These are phyloP conservation scores for Ferdinandea cuprea DNA, from an alignment of 2,888 invertebrate species.

Conservation along the genomic window DNA sequence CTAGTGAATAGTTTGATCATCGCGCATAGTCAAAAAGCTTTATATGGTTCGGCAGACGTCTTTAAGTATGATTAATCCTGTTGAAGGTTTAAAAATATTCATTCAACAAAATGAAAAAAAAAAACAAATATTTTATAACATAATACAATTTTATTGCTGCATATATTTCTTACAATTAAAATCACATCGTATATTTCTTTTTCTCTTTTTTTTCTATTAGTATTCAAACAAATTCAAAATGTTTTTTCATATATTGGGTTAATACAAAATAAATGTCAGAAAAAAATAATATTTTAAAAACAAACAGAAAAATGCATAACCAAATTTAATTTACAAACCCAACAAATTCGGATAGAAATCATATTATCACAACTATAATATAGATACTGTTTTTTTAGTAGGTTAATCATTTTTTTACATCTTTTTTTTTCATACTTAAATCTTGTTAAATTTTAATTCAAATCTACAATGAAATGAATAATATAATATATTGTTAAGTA, in stretches of 20 bases:
- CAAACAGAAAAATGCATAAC: constrained; percentile 35
- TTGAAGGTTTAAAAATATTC: too few species aligned
- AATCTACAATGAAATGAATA: constrained; percentile 31
- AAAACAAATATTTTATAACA: constrained; percentile 40
- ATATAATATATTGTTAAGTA: constrained; percentile 52
- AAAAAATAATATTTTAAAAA: constrained; percentile 31
- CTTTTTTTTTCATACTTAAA: constrained; percentile 14
- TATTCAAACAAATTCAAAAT: constrained; percentile 28
- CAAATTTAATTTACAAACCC: constrained; percentile 14
- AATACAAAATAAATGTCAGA: constrained; percentile 21
- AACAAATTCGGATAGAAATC: constrained; percentile 7
- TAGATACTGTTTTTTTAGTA: constrained; percentile 21
- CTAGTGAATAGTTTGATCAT: too few species aligned
- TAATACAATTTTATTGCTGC: constrained; percentile 72
- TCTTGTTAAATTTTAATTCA: constrained; percentile 22
- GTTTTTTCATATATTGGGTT: not conserved
- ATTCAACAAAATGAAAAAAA: not conserved
- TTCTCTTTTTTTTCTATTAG: constrained; percentile 32
- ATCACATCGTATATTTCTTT: constrained; percentile 55
- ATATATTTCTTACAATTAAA: constrained; percentile 60
- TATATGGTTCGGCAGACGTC: too few species aligned
- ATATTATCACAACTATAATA: constrained; percentile 54
- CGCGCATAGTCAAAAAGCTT: too few species aligned
- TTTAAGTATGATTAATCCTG: too few species aligned
- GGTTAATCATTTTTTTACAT: not conserved